These are phyloP conservation scores for Dermatemys mawii DNA, from an alignment of 2,113 vertebrate genomes.

Conservation along the genomic window DNA sequence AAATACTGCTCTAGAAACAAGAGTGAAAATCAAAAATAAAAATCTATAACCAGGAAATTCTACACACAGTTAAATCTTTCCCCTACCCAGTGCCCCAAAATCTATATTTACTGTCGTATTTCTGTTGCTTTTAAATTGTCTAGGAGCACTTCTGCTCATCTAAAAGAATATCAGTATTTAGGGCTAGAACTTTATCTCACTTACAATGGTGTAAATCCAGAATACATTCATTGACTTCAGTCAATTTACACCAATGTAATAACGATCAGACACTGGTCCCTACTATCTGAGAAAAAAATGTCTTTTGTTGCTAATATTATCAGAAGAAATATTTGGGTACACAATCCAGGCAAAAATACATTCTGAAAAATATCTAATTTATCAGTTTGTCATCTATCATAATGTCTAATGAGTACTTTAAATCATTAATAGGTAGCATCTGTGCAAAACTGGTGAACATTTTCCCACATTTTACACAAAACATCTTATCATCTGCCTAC, in stretches of 20 bases:
- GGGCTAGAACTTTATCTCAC: not conserved
- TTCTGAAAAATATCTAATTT: not conserved
- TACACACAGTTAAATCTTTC: not conserved
- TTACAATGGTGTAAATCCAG: not conserved
- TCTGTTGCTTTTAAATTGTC: not conserved
- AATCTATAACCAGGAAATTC: not conserved
- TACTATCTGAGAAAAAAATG: not conserved
- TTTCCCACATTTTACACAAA: not conserved
- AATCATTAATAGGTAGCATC: not conserved
- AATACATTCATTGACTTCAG: not conserved
- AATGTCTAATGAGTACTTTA: not conserved
- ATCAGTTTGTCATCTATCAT: not conserved
- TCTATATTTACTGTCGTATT: not conserved
- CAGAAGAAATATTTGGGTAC: not conserved
- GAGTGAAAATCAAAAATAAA: not conserved
- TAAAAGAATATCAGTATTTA: not conserved
- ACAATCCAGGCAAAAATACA: not conserved
- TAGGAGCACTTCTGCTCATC: not conserved
- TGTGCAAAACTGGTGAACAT: not conserved
- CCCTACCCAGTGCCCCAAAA: rapidly evolving
- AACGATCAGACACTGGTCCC: not conserved
- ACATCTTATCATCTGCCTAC: not conserved
- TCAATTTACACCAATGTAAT: not conserved
- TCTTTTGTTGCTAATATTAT: not conserved
- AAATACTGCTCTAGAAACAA: not conserved